Conservation (phyloP, 23 tunicate species). For the Halocynthia aurantium region DNA sequence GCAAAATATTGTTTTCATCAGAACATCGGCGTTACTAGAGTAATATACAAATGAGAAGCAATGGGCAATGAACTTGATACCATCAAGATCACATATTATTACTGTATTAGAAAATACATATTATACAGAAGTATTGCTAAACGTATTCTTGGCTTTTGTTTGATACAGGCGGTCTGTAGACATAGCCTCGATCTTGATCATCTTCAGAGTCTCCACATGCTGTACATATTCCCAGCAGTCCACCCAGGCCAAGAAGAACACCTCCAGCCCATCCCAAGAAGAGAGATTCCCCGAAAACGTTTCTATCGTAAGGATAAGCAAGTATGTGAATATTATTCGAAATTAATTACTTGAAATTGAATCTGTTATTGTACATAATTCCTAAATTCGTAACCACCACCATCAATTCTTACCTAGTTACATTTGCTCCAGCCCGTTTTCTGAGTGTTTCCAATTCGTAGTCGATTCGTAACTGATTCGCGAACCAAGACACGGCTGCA, state of each 20-base stretch:
- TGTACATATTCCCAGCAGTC: slow-evolving; percentile 59
- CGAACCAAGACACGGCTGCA: slow-evolving; percentile 85
- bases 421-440: neutral
- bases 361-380: neutral
- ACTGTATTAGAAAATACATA: too few species aligned
- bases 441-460: slow-evolving; percentile 59
- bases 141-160: slow-evolving; percentile 60
- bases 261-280: slow-evolving; percentile 88
- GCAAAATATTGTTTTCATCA: too few species aligned
- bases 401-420: slow-evolving; percentile 33
- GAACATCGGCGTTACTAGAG: too few species aligned
- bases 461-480: slow-evolving; percentile 45
- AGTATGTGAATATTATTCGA: neutral
- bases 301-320: slow-evolving; percentile 12
- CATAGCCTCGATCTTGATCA: slow-evolving; percentile 55
- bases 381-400: neutral
- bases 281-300: slow-evolving; percentile 68
- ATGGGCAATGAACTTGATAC: too few species aligned
- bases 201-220: slow-evolving; percentile 43
- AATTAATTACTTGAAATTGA: neutral
- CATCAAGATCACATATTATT: too few species aligned
- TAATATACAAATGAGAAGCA: too few species aligned
- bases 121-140: slow-evolving; percentile 3
- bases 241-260: slow-evolving; percentile 36
- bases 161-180: slow-evolving; percentile 62